Evolutionary conservation across 53 echinoderm and acorn worm species (phyloP).

Genomic region (Apostichopus leukothele): DNA sequence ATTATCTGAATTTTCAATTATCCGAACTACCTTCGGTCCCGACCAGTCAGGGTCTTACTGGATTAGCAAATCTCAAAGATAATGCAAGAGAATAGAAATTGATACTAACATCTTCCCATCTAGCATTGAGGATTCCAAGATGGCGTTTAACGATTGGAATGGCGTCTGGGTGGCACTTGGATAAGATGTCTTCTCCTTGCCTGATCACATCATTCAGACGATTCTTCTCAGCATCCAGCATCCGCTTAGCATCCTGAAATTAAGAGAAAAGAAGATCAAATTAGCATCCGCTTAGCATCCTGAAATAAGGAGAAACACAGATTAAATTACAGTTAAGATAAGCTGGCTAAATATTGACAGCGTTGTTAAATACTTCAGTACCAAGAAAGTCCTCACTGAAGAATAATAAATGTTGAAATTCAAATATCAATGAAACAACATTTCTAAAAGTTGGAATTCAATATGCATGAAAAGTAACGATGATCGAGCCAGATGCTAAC

Average conservation of each 20-base stretch:
- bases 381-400: too few species aligned
- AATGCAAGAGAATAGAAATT: too few species aligned
- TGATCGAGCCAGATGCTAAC: too few species aligned
- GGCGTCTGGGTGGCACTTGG: conserved; percentile 89
- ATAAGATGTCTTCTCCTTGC: conserved; percentile 83
- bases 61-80: too few species aligned
- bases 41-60: too few species aligned
- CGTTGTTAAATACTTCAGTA: too few species aligned
- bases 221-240: conserved; percentile 71
- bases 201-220: conserved; percentile 81
- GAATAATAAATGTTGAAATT: too few species aligned
- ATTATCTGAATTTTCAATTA: too few species aligned
- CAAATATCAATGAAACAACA: too few species aligned
- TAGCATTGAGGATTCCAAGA: conserved; percentile 90
- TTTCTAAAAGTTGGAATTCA: too few species aligned
- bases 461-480: too few species aligned
- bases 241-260: conserved; percentile 74
- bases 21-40: too few species aligned
- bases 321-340: neutral
- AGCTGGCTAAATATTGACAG: neutral
- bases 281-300: conserved; percentile 77
- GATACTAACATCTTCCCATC: conserved; percentile 93
- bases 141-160: conserved; percentile 92
- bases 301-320: neutral
- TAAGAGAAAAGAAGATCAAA: neutral